Base-by-base conservation (phyloP, 1,140 invertebrate genomes). In the Neelides sp. region DNA sequence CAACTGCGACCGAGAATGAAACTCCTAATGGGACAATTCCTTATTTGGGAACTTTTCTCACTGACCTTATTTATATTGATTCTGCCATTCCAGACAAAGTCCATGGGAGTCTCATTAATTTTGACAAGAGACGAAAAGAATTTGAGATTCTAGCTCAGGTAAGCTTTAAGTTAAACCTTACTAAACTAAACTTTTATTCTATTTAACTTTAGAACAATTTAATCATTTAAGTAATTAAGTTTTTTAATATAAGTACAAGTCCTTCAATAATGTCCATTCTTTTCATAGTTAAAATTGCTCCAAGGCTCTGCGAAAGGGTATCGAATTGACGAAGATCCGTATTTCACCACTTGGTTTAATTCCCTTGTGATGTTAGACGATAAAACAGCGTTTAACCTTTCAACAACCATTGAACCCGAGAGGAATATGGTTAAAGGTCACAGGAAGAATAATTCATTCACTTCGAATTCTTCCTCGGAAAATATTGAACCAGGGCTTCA, bases 231-330 rank as follows among this genome's bases (percentile, higher is more conserved):
- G 23, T 22, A 3, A 35, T 30, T 24, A 27, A 24, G 15, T 12
- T 23, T 43, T 37, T 48, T 12, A 34, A 24, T 2, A 42, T 1
- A 27, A 42, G 42, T 12, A 35, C 13, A 26, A 46, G 34, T 35
- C 20, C 15, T 50, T 44, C 27, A 26, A 23, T 24, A 19, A 39
- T 32, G 19, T 47, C 26, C 41, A 13, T 47, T 51, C n/a, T 40
- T 42, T 17, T 57, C 51, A 34, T 63, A 87, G 69, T 93, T 98
- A 39, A 88, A 94, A 67, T 70, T 98, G 45, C 72, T 97, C 4
- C 95, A 98, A 70, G 89, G 90, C 10, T 90, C 95, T n/a, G 92
- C 94, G 0, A 93, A 95, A 66, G 89, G 91, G 1, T 98, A 98
- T 65, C 81, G 85, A 63, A 78, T 98, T 54, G 75, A 75, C 17